These are phyloP conservation scores for Antechinus stuartii DNA, from an alignment of 2,113 vertebrate genomes.

Conservation along the genomic window DNA sequence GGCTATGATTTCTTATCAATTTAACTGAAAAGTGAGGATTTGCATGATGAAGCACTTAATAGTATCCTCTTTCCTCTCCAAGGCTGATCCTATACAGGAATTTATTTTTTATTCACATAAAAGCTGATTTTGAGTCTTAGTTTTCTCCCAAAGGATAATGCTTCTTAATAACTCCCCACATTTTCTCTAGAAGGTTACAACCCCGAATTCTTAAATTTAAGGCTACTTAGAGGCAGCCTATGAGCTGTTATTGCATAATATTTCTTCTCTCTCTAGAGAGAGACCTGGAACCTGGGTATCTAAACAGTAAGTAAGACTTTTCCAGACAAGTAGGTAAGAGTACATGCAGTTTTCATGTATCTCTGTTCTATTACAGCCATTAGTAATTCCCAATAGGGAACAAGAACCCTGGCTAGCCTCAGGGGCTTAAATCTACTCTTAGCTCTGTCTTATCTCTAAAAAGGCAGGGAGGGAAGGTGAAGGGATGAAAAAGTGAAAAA, in stretches of 20 bases:
- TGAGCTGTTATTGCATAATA: neutral
- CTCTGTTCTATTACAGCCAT: neutral
- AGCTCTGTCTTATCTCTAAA: neutral
- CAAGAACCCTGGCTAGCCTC: neutral
- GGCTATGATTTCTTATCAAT: neutral
- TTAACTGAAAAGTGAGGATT: neutral
- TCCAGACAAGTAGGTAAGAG: neutral
- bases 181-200: neutral
- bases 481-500: neutral
- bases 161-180: neutral
- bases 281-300: neutral
- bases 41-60: neutral
- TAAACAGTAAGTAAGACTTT: neutral
- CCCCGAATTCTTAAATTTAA: neutral
- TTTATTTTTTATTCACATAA: neutral
- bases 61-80: neutral
- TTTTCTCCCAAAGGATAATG: neutral
- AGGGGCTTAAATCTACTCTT: neutral
- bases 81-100: neutral
- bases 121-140: neutral
- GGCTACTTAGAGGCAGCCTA: neutral
- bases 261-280: neutral
- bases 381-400: neutral
- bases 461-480: neutral
- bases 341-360: neutral